Base-by-base conservation (phyloP, 2,888 invertebrate genomes). In the Taphrorychus bicolor region DNA sequence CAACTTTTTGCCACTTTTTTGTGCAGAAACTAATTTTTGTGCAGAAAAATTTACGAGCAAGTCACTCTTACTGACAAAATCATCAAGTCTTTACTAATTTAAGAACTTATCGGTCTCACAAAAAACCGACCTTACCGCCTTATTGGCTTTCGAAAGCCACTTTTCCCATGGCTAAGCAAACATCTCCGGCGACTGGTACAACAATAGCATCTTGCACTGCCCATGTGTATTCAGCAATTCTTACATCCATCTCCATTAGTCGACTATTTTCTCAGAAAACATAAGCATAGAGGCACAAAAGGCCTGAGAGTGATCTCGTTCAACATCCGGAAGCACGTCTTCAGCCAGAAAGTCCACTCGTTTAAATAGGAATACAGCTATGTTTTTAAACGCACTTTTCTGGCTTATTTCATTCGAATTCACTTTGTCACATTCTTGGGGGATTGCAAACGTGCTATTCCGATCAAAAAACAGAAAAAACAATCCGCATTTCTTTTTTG, bases 221-320 rank as follows among this genome's bases (percentile, higher is more conserved):
- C 57, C 40, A 51, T 66, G 66, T 66, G 58, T 66, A 59, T 60
- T 66, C 60, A 66, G 51, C 57, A 66, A 60, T 61, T 66, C 66
- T 57, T 61, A 57, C 60, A 61, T 41, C 60, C 66, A 61, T 66
- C 66, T 66, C 66, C 66, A 66, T 66, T 61, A 66, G 61, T 57
- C 58, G 40, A 54, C 51, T 66, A 66, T 66, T 66, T 66, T 61
- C 66, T 66, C 16, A 61, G 56, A 56, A 59, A 66, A 66, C 58
- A 61, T 57, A 40, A 60, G 48, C 59, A 53, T 45, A 56, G 40
- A 66, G 14, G 49, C 24, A 66, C 66, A 66, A 66, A 65, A 60
- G 66, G 16, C 59, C n/a, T n/a, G n/a, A 21, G 9, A 45, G 53
- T 60, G 66, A 52, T 59, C 54, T 56, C 54, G 52, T 57, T 11